These are phyloP conservation scores for Botia almorhae DNA, from an alignment of 2,797 vertebrate species.

Conservation along the genomic window DNA sequence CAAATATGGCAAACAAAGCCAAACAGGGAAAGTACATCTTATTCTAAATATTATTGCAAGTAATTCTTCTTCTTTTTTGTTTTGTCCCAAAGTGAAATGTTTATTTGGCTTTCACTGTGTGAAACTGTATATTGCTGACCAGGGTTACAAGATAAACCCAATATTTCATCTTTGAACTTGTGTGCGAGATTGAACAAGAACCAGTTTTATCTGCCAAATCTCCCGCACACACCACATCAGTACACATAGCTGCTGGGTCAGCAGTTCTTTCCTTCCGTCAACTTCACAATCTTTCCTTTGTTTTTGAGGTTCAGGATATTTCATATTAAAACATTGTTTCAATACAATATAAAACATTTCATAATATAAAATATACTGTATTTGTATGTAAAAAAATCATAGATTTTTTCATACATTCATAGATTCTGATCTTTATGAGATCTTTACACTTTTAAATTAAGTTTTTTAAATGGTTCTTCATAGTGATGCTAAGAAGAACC, in stretches of 20 bases:
- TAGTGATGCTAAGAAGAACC: too few species aligned
- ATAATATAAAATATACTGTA: too few species aligned
- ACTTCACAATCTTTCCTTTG: background rate
- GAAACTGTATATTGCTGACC: background rate
- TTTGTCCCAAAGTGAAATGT: background rate
- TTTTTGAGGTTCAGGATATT: background rate
- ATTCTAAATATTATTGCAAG: background rate
- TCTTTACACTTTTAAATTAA: too few species aligned
- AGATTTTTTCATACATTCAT: too few species aligned
- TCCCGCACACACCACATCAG: background rate
- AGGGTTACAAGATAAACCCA: background rate
- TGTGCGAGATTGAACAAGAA: background rate
- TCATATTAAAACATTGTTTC: background rate
- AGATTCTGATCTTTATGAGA: too few species aligned
- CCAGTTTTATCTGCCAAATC: constrained; percentile 12
- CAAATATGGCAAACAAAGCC: background rate
- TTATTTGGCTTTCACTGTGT: background rate
- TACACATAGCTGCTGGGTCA: constrained; percentile 11
- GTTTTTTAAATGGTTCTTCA: too few species aligned
- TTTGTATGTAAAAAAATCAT: too few species aligned
- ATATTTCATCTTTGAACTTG: background rate
- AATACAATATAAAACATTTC: too few species aligned
- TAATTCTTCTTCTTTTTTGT: background rate
- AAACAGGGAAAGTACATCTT: background rate
- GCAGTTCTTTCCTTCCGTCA: background rate